phyloP scores from a whole-genome alignment of 2,888 invertebrate species.

The Ditula angustiorana region DNA sequence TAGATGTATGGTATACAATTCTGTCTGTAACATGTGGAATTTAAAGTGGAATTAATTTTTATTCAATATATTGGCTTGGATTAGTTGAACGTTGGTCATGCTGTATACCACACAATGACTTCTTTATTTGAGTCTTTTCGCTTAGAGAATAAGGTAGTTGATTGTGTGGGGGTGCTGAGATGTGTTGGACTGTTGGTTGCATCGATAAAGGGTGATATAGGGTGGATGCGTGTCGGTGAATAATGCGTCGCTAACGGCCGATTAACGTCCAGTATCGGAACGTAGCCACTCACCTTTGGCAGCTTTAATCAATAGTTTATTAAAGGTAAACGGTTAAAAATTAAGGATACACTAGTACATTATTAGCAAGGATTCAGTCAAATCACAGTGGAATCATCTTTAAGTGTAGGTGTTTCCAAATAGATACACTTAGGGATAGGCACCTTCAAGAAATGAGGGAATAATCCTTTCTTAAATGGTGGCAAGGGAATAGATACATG shows the following conservation, averaged over 20 bases:
- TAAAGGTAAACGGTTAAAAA: no score
- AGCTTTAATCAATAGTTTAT: not conserved
- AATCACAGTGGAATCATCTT: no score
- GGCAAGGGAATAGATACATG: no score
- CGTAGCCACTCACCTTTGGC: conserved; percentile 13
- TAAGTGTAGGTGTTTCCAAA: no score
- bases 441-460: no score
- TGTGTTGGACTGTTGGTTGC: conserved; percentile 41
- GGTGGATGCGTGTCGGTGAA: conserved; percentile 81
- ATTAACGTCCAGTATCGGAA: conserved; percentile 60
- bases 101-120: conserved; percentile 45
- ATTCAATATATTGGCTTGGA: conserved; percentile 83
- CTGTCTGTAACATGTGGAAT: conserved; percentile 63
- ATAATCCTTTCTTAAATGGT: no score
- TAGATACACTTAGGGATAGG: no score
- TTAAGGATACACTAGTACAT: no score
- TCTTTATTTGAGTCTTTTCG: conserved; percentile 30
- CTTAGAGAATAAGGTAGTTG: conserved; percentile 39
- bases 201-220: conserved; percentile 64
- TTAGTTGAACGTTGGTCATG: conserved; percentile 68
- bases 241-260: conserved; percentile 82
- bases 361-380: no score
- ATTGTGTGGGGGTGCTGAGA: conserved; percentile 39
- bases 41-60: conserved; percentile 80
- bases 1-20: conserved; percentile 51